Percentiles rank a stretch among this genome's conserved stretches.
Evolutionary conservation across 2,797 vertebrate species (phyloP).

Genomic region (Acanthurus tractus): DNA sequence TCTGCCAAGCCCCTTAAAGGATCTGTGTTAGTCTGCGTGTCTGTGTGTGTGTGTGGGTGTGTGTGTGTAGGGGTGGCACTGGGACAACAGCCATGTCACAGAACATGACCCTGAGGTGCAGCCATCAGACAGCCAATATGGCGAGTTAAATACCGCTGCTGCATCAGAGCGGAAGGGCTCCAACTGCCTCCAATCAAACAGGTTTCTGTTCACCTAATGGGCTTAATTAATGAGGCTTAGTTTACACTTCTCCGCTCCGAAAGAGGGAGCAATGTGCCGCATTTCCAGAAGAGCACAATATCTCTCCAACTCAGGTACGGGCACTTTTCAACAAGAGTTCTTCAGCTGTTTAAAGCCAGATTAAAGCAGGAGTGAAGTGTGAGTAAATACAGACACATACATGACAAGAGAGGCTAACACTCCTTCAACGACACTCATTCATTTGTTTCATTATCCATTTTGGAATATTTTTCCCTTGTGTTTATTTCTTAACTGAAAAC

Average conservation of each 20-base stretch:
- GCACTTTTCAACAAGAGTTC: conserved; percentile 4
- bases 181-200: conserved; percentile 82
- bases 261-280: conserved; percentile 47
- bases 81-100: conserved; percentile 85
- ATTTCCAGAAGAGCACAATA: conserved; percentile 33
- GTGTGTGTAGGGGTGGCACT: conserved; percentile 63
- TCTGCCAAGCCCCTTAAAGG: conserved; percentile 82
- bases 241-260: conserved; percentile 58
- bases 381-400: neutral
- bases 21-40: conserved; percentile 54
- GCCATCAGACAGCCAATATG: conserved; percentile 86
- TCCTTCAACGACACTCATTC: neutral
- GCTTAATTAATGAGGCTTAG: conserved; percentile 79
- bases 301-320: conserved; percentile 22
- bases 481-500: neutral
- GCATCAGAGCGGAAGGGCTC: conserved; percentile 77
- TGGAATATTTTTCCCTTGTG: neutral
- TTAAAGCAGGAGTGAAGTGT: neutral
- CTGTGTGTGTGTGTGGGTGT: conserved; percentile 20
- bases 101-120: conserved; percentile 86
- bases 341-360: conserved; percentile 4
- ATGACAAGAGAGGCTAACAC: neutral
- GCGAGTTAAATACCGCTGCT: conserved; percentile 83
- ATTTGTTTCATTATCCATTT: neutral
- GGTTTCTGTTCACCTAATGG: conserved; percentile 82